Evolutionary conservation across 64 coral and sea anemone species (phyloP).

Genomic region (Montipora capricornis): DNA sequence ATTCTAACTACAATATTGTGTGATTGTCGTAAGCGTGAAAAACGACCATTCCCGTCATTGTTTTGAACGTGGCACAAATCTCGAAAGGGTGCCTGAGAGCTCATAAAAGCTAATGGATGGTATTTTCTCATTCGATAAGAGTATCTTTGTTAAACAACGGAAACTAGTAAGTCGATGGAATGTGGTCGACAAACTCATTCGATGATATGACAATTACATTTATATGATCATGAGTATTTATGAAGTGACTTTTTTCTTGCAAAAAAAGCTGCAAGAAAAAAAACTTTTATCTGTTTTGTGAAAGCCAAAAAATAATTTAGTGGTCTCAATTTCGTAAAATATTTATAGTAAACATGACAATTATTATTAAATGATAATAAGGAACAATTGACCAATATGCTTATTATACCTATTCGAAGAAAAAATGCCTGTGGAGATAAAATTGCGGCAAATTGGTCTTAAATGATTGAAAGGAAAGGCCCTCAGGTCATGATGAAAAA

Average conservation of each 20-base stretch:
- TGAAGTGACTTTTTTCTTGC: too few relatives aligned
- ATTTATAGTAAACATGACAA: constrained; percentile 36
- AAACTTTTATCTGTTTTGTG: background rate
- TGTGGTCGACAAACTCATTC: too few relatives aligned
- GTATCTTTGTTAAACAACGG: background rate
- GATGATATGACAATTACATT: too few relatives aligned
- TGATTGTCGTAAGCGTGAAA: background rate
- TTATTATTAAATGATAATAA: background rate
- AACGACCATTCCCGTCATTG: background rate
- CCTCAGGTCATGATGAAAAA: too few relatives aligned
- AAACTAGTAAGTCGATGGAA: too few relatives aligned
- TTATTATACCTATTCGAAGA: background rate
- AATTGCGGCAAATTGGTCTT: background rate
- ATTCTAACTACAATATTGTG: too few relatives aligned
- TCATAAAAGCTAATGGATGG: background rate
- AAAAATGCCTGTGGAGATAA: background rate
- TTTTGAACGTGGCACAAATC: background rate
- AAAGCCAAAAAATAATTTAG: background rate
- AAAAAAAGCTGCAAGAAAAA: background rate
- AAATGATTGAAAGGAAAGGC: background rate
- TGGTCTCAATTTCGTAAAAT: constrained; percentile 13
- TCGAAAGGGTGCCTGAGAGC: background rate
- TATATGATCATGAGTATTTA: too few relatives aligned
- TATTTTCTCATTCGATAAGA: background rate
- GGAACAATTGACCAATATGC: background rate